Base-by-base conservation (phyloP, 2,797 vertebrate species). In the Aplochiton taeniatus region DNA sequence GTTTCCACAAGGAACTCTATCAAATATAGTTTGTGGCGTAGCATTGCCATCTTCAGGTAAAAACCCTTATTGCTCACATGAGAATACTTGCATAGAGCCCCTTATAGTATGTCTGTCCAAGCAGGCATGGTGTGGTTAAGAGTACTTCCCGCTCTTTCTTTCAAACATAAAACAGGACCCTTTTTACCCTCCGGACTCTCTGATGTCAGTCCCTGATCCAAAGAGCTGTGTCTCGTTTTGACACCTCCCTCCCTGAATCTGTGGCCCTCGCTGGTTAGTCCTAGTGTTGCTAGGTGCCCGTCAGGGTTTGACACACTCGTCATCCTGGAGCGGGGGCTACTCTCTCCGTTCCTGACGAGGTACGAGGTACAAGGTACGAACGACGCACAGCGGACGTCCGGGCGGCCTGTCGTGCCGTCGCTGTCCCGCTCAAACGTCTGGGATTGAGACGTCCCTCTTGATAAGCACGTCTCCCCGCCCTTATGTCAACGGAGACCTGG, bases 311-410 rank as follows among this genome's bases (percentile, higher is more conserved):
- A 43, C 64, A 63, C 43, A 8, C 31, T 31, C 50, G 31, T 16
- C 46, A 13, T 69, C 67, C 70, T 63, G 7, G 17, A 62, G 70
- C 44, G 44, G 31, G 31, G 3, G 6, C 31, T 31, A 2, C 63
- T 59, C 57, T 67, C 70, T 63, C 66, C 52, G 57, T 70, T 73
- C 67, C 63, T 65, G 73, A 67, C 65, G 51, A 77, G 75, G 61
- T 71, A 68, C 48, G 65, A 43, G 14, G 2, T 16, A 14, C 55
- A 18, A 53, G 51, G 52, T 18, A 16, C n/a, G 16, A 52, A 18
- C 31, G 31, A 31, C 6, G 3, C 31, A 6, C 31, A 3, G 31
- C 2, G 31, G 31, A 31, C 31, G 2, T 31, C 31, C 3, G 31
- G 31, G 6, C 3, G 31, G 2, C 3, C 31, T 31, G 31, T 31